These are phyloP conservation scores for Orientallactaga sibirica DNA, from an alignment of 2,797 vertebrate genomes.

Conservation along the genomic window DNA sequence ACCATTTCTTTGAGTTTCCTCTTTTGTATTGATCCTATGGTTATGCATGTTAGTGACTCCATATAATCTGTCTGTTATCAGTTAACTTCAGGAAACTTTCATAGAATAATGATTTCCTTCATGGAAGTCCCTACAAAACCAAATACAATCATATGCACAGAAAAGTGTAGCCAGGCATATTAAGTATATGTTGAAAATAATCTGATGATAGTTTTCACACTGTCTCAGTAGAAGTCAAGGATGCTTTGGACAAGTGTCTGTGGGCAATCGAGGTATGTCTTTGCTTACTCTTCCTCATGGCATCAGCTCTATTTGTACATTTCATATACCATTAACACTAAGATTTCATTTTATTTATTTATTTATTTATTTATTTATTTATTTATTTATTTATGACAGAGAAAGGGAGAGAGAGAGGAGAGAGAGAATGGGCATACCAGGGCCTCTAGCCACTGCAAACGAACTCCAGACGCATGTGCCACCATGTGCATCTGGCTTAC, in stretches of 20 bases:
- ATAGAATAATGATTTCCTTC: neutral
- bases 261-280: neutral
- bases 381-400: too few relatives aligned
- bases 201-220: neutral
- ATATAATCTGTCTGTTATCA: neutral
- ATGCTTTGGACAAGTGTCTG: neutral
- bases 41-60: neutral
- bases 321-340: neutral
- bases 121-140: neutral
- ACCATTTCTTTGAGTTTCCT: neutral
- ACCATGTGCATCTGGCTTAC: too few relatives aligned
- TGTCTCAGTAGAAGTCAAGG: neutral
- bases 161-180: neutral
- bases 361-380: neutral
- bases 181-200: neutral
- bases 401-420: too few relatives aligned
- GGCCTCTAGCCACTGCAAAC: too few relatives aligned
- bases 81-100: neutral
- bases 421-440: too few relatives aligned
- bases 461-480: too few relatives aligned
- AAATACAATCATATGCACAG: neutral
- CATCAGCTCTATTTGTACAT: neutral
- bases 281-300: neutral
- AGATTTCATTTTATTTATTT: neutral
- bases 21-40: neutral